These are phyloP conservation scores for Pachyramphus minor DNA, from an alignment of 2,113 vertebrate genomes.

Conservation along the genomic window DNA sequence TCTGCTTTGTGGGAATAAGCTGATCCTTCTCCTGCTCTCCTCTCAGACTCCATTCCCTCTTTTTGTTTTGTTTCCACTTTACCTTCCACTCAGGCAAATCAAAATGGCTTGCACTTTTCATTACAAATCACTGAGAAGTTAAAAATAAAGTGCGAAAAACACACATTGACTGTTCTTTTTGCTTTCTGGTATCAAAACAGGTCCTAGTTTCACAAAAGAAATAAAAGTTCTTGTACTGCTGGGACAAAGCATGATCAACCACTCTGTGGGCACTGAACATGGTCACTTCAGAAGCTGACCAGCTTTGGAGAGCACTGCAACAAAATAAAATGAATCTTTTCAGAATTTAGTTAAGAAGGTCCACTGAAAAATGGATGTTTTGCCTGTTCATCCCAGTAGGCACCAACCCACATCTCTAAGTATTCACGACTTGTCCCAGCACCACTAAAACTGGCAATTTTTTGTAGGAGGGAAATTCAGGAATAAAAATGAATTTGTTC, in stretches of 20 bases:
- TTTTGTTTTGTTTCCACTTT: not conserved
- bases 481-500: not conserved
- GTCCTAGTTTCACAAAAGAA: not conserved
- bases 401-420: not conserved
- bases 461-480: not conserved
- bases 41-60: not conserved
- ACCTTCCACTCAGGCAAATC: not conserved
- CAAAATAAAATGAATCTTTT: not conserved
- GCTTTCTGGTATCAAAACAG: not conserved
- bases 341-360: not conserved
- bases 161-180: not conserved
- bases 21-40: not conserved
- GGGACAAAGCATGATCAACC: not conserved
- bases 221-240: not conserved
- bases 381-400: no score
- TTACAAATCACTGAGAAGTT: not conserved
- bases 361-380: not conserved
- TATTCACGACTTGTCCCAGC: not conserved
- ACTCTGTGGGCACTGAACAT: not conserved
- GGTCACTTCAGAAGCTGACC: not conserved
- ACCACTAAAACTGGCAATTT: not conserved
- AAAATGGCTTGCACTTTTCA: not conserved
- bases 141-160: not conserved
- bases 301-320: not conserved
- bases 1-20: not conserved